Evolutionary conservation across 2,797 vertebrate species (phyloP), one percentile per base, ranked within the genome.

Genomic region (Pogoniulus pusillus): DNA sequence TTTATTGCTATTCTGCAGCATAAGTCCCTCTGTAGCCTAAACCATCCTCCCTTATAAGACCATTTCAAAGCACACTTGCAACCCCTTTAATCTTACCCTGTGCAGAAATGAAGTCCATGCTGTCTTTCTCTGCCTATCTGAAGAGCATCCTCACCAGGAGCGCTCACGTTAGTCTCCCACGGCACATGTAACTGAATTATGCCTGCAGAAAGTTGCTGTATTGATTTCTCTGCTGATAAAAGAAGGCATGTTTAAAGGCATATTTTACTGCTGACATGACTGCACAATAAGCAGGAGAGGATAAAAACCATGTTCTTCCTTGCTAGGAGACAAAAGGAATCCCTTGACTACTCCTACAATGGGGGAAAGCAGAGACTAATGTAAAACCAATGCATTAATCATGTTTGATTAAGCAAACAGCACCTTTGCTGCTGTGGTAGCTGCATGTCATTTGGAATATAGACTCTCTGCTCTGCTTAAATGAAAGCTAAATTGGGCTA

Each of bases 201-300:
- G 79, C 84, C 83, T 79, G 87, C 93, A 93, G 72, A 96, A 96
- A 95, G 86, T 80, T 93, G 68, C 90, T 64, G 51, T 91, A 95
- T 93, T 93, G 95, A 95, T 96, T 76, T 81, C 76, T 68, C 57
- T 34, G 29, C 86, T 87, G 93, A 96, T 95, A 93, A 94, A 96
- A 95, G 88, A 70, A 85, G 37, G 49, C 84, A 79, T 9, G 41
- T n/a, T 91, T 89, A 83, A 94, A 94, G 91, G 37, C 68, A 89
- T 90, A 90, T 94, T 93, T 96, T 87, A 92, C 82, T 87, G 82
- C 73, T 94, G 93, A 91, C 90, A 85, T 68, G 90, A 93, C 76
- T 91, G 91, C 91, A 92, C 91, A 83, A 93, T 92, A 93, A 90
- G 79, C 88, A 96, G 83, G 37, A 75, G 55, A 88, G 85, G 58